A percentile compares a stretch with the other conserved stretches of the same genome.
Evolutionary conservation across 2,113 vertebrate genomes (phyloP).

Genomic region (Chamaetylas fuelleborni): DNA sequence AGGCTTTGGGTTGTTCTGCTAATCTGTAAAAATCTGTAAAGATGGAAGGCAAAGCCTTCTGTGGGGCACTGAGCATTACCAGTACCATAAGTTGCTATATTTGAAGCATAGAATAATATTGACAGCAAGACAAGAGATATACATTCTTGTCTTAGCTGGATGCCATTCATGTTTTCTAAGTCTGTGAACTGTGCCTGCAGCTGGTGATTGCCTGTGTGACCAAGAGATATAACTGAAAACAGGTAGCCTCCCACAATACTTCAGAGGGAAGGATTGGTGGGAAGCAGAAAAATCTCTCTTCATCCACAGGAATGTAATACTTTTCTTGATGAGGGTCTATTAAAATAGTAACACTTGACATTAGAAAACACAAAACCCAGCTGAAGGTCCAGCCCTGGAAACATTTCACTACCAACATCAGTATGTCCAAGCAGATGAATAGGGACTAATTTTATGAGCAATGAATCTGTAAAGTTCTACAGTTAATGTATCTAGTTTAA

Average conservation of each 20-base stretch:
- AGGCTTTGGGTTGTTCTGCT: neutral
- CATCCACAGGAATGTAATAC: neutral
- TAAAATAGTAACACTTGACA: neutral
- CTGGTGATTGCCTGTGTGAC: neutral
- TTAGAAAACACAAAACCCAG: neutral
- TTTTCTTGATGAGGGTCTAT: neutral
- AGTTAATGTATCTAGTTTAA: neutral
- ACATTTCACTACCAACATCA: neutral
- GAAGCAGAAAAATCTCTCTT: neutral
- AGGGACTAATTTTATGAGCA: neutral
- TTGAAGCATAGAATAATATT: neutral
- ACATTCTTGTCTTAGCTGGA: neutral
- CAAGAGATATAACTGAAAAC: neutral
- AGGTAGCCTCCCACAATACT: neutral
- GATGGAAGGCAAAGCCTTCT: neutral
- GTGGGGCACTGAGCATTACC: neutral
- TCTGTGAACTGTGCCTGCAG: neutral
- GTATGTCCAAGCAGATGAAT: neutral
- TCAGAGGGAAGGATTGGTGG: neutral
- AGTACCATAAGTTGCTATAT: neutral
- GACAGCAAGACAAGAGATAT: neutral
- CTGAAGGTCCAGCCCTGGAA: neutral
- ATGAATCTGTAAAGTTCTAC: neutral
- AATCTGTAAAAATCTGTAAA: neutral
- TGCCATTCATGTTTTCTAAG: neutral